These are phyloP conservation scores for Jacana jacana DNA, from an alignment of 2,113 vertebrate species.

Conservation along the genomic window DNA sequence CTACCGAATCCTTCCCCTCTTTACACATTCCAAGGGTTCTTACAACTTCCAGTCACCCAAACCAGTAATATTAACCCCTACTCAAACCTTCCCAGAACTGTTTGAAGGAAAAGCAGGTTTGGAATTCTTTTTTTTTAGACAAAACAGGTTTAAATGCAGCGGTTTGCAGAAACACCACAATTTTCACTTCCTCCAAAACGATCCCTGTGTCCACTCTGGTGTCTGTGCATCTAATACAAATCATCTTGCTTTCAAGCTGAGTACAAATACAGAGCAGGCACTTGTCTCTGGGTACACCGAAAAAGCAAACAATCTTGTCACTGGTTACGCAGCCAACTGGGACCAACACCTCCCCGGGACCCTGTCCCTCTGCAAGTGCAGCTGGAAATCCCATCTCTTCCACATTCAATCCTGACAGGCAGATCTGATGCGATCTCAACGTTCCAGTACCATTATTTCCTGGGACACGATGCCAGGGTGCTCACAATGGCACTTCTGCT, in stretches of 20 bases:
- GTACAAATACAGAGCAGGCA: background rate
- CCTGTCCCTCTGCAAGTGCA: background rate
- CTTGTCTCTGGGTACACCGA: background rate
- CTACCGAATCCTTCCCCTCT: conserved; percentile 46
- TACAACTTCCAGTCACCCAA: conserved; percentile 23
- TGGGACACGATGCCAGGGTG: background rate
- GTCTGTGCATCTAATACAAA: background rate
- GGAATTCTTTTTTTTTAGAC: background rate
- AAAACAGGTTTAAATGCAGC: background rate
- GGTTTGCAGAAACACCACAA: conserved; percentile 29
- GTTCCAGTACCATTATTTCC: background rate
- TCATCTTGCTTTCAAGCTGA: background rate
- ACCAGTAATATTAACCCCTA: conserved; percentile 45
- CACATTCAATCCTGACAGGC: background rate
- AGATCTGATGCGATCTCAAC: background rate
- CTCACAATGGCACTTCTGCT: background rate
- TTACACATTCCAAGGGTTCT: conserved; percentile 63
- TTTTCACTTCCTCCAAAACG: conserved; percentile 13
- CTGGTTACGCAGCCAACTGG: background rate
- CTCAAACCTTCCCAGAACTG: background rate
- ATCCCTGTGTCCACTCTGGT: background rate
- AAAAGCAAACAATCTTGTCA: background rate
- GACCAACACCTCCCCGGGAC: background rate
- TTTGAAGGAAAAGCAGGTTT: background rate
- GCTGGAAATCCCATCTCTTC: background rate